Evolutionary conservation across 2,797 vertebrate genomes (phyloP), one percentile per base, ranked within the genome.

Genomic region (Argentina silus): DNA sequence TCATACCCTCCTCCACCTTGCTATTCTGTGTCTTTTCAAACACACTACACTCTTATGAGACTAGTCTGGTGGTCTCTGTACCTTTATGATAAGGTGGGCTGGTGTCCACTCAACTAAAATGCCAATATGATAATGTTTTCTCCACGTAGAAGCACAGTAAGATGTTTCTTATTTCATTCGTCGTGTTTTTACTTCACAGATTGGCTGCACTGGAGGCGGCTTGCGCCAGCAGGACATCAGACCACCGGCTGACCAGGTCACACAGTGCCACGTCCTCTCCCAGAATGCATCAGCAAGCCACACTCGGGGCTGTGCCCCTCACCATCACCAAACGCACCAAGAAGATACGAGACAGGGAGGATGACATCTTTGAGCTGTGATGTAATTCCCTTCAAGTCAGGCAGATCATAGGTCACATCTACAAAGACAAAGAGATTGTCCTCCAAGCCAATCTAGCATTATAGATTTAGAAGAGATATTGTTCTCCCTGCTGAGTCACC

Each of bases 281-380:
- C 2, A 79, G 57, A 10, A 19, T 61, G 63, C 89, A 91, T 72
- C 92, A 94, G 7, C 90, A 89, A 47, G 81, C 87, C 0, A 60
- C 89, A 7, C 89, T 94, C 0, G 91, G 91, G 4, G 90, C 93
- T 0, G 90, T 95, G 5, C 96, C 96, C 0, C 89, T 95, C 67
- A 95, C 95, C 14, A 85, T 90, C 76, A 96, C 94, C 79, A 94
- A 91, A 63, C 92, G 91, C 36, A 92, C 92, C 0, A 92, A 77
- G 59, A 86, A 84, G 0, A 88, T 98, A 56, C 93, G 90, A 6
- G 94, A 96, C 42, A 80, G 85, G 15, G 96, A 97, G 73, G 97
- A 98, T 14, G 96, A 98, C 78, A 96, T 98, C 84, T 98, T 98
- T 88, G 92, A 95, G 73, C 92, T 98, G 78, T 98, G 94, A 97